Percentiles rank a stretch among this genome's conserved stretches.
Conservation (phyloP, 1,140 invertebrate species). For the Calosoma granatense region DNA sequence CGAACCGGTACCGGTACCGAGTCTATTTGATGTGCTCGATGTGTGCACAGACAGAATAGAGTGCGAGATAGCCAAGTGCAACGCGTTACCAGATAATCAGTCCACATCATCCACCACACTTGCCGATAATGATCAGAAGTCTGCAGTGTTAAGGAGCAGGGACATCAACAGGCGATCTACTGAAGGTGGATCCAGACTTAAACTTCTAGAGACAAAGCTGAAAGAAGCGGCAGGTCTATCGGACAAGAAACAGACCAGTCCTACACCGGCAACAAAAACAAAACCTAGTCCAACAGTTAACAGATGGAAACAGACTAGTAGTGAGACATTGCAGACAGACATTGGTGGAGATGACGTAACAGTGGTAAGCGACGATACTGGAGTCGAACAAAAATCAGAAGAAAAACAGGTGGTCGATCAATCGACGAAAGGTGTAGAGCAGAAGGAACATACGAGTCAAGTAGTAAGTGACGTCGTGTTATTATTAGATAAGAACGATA, state of each 20-base stretch:
- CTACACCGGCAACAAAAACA: conserved; percentile 9
- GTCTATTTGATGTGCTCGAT: not conserved
- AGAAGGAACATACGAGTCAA: not conserved
- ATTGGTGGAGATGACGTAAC: not conserved
- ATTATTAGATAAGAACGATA: conserved; percentile 16
- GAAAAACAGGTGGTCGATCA: conserved; percentile 20
- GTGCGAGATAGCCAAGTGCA: not conserved
- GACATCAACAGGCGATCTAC: conserved; percentile 23
- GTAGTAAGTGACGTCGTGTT: not conserved
- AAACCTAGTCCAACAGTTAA: not conserved
- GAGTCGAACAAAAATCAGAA: not conserved
- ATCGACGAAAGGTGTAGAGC: not conserved
- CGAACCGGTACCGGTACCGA: not conserved
- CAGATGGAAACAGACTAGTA: not conserved
- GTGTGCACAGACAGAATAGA: conserved; percentile 6
- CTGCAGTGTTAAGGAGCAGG: conserved; percentile 18
- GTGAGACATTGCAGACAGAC: not conserved
- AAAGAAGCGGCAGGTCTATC: conserved; percentile 24
- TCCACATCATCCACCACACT: conserved; percentile 8
- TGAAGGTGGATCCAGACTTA: conserved; percentile 22
- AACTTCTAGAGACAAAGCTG: conserved; percentile 27
- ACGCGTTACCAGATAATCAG: conserved; percentile 9
- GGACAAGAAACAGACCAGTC: too few relatives aligned
- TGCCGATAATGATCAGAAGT: conserved; percentile 7
- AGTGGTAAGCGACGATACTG: not conserved